Evolutionary conservation across 2,888 invertebrate genomes (phyloP), one percentile per base, ranked within the genome.

Genomic region (Ochropleura leucogaster): DNA sequence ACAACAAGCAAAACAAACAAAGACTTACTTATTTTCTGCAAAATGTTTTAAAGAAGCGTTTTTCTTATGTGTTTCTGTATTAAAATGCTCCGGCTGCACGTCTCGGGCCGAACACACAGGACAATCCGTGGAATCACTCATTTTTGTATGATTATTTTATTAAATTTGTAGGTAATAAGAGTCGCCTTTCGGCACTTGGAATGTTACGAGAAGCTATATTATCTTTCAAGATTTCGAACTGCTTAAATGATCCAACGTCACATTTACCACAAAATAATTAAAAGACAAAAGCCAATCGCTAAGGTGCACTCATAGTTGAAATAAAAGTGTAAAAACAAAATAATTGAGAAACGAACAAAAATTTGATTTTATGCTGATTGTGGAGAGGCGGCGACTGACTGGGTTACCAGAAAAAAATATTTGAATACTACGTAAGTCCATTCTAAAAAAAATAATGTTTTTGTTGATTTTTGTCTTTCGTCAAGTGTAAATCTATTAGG

Each of bases 41-140:
- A 86, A 90, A 42, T 87, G 74, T 51, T 66, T 60, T 8, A 90
- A 51, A n/a, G 70, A 75, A 68, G 64, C 67, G 68, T 90, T 90
- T 65, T 65, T 86, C 7, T 83, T 72, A 70, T 90, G 90, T 12
- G 74, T 83, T 49, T 78, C 78, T 2, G 89, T 60, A 4, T 77
- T 18, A 47, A 80, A 83, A 79, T 90, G 90, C 1, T 85, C 89
- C 6, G 82, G 71, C 12, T 66, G 80, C 9, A 82, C 72, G 20
- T 80, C 76, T 9, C 40, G 60, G 18, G 69, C 77, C 1, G 7
- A 63, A 74, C 90, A 90, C 42, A 90, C 40, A 0, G 72, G 47
- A 60, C 90, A 90, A 63, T 73, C 75, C 66, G 8, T 66, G 59
- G 90, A 89, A 64, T 71, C 72, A 59, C 7, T 68, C 88, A 87